phyloP scores from a whole-genome alignment of 2,888 invertebrate species.

The Rhamphomyia laevipes region DNA sequence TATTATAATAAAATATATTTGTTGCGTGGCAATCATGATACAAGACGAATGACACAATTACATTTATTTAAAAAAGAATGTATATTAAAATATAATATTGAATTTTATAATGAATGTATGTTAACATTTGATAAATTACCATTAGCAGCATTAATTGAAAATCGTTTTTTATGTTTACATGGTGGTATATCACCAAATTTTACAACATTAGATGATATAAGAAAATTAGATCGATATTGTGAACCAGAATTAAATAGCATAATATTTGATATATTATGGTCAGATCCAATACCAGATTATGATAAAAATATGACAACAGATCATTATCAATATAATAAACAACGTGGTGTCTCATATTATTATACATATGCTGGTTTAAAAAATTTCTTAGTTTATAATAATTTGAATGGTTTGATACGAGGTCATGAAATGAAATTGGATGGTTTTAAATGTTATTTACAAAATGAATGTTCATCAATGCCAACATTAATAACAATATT shows the following conservation, averaged over 20 bases:
- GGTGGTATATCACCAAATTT: slow-evolving; percentile 96
- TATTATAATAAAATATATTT: slow-evolving; percentile 92
- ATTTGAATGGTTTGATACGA: not conserved
- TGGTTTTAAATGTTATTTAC: not conserved
- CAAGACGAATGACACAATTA: slow-evolving; percentile 97
- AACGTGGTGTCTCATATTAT: not conserved
- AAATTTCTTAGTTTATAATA: not conserved
- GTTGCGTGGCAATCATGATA: slow-evolving; percentile 96
- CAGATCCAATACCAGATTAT: slow-evolving; percentile 88
- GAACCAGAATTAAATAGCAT: slow-evolving; percentile 95
- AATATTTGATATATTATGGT: slow-evolving; percentile 97
- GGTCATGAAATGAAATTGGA: not conserved
- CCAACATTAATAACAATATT: not conserved
- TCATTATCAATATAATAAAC: not conserved
- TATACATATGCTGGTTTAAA: not conserved
- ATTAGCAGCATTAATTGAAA: slow-evolving; percentile 94
- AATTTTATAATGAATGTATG: slow-evolving; percentile 97
- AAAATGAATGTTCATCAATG: not conserved
- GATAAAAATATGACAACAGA: not conserved
- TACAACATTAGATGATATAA: slow-evolving; percentile 91
- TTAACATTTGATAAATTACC: slow-evolving; percentile 97
- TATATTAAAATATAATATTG: slow-evolving; percentile 97
- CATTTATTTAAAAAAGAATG: slow-evolving; percentile 99
- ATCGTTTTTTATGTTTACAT: slow-evolving; percentile 97
- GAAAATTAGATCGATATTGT: slow-evolving; percentile 92